A percentile compares a stretch with the other conserved stretches of the same genome.
Conservation (phyloP, 2,113 vertebrate genomes). For the Prunella himalayana region DNA sequence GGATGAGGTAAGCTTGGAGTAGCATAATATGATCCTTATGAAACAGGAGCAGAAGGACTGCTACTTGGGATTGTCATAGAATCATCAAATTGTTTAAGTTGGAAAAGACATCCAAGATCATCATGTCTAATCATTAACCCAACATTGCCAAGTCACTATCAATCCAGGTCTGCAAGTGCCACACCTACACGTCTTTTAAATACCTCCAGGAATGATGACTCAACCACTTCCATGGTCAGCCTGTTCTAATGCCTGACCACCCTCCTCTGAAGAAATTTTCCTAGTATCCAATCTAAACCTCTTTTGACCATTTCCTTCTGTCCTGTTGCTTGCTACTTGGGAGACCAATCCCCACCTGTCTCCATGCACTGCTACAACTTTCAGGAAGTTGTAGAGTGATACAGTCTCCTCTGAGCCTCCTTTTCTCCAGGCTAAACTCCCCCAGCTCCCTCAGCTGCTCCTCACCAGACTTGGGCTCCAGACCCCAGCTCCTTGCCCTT, state of each 20-base stretch:
- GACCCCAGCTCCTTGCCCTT: neutral
- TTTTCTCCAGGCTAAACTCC: neutral
- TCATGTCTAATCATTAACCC: neutral
- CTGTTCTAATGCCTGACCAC: neutral
- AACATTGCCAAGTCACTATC: neutral
- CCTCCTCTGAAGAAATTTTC: neutral
- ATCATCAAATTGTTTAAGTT: neutral
- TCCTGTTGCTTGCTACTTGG: neutral
- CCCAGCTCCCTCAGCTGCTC: neutral
- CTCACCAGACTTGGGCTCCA: neutral
- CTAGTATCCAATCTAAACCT: neutral
- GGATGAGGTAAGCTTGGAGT: neutral
- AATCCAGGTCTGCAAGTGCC: neutral
- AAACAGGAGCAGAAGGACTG: neutral
- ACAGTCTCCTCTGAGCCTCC: neutral
- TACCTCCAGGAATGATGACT: neutral
- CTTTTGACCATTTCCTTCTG: neutral
- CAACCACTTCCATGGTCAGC: neutral
- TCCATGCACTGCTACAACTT: accelerated
- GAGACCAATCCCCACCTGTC: accelerated
- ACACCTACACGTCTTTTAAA: accelerated
- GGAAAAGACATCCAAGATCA: neutral
- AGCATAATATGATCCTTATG: neutral
- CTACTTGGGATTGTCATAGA: neutral
- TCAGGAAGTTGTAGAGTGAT: neutral